Evolutionary conservation across 1,140 invertebrate genomes (phyloP), one percentile per base, ranked within the genome.

Genomic region (Drosophila bifasciata): DNA sequence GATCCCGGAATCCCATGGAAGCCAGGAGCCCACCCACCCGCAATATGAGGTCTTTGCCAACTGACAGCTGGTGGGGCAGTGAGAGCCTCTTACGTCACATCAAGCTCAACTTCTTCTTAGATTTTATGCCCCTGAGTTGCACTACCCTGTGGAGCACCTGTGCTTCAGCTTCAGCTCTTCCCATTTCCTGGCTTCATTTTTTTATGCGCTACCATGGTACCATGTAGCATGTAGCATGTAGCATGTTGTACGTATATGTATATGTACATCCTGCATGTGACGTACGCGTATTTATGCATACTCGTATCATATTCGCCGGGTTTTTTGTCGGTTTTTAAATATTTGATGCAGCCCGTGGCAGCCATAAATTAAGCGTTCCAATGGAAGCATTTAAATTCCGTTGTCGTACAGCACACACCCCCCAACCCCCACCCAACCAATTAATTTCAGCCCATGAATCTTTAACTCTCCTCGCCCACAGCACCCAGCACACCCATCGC

Each of bases 61-160:
- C 45, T 66, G 62, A 17, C 57, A 59, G 61, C 36, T 57, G 45
- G 21, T 50, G 55, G 40, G 58, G 28, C n/a, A 11, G 28, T 48
- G 11, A 55, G 61, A 71, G 67, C 69, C 36, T 43, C 49, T 72
- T 55, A 72, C 43, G 69, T 72, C 69, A 72, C 69, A 72, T 40
- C 5, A 59, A 72, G 68, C 68, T 73, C 70, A 72, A 73, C 58
- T 51, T 63, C 58, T 61, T 55, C 50, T 56, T 51, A 32, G 68
- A 63, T 45, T 73, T 50, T 62, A 53, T 72, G 69, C 45, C 50
- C 70, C 43, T 49, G 44, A 48, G 50, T 44, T 71, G 48, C 23
- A 36, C 49, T 51, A 23, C 17, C 49, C 25, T 36, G 28, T 28
- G 28, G 28, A 28, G 28, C 8, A 9, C 8, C 8, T 8, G 25